Evolutionary conservation across 2,888 invertebrate species (phyloP).

Genomic region (Panzeria rudis): DNA sequence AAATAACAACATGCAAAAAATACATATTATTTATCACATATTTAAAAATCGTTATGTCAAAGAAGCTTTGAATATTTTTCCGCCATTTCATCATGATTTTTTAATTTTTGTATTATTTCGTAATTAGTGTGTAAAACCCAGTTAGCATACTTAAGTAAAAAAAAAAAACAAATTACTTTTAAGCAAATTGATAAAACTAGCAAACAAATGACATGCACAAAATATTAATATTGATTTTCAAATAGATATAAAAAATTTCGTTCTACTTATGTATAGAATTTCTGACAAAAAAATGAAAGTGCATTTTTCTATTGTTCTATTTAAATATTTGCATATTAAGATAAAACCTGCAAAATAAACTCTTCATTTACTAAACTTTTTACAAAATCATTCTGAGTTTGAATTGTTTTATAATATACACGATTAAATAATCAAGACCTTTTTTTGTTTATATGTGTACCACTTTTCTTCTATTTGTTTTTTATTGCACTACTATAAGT

Average conservation of each 20-base stretch:
- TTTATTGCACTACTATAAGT: not conserved
- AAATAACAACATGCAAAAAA: too few species aligned
- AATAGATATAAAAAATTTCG: not conserved
- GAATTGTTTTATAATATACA: not conserved
- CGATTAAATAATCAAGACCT: slow-evolving; percentile 24
- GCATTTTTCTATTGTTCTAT: not conserved
- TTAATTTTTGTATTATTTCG: not conserved
- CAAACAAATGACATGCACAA: not conserved
- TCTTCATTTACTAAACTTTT: not conserved
- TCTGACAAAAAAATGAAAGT: not conserved
- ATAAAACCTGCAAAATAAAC: not conserved
- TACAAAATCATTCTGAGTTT: slow-evolving; percentile 22
- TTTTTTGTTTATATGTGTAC: not conserved
- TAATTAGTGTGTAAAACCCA: not conserved
- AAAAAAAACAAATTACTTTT: not conserved
- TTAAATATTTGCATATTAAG: not conserved
- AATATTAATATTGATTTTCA: not conserved
- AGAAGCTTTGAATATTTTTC: not conserved
- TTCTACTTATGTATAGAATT: not conserved
- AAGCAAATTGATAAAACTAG: not conserved
- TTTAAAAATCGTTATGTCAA: too few species aligned
- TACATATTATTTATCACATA: too few species aligned
- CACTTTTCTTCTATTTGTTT: not conserved
- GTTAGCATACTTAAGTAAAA: not conserved
- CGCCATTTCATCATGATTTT: not conserved